phyloP scores from a whole-genome alignment of 2,888 invertebrate genomes.

The Hoplodrina ambigua region DNA sequence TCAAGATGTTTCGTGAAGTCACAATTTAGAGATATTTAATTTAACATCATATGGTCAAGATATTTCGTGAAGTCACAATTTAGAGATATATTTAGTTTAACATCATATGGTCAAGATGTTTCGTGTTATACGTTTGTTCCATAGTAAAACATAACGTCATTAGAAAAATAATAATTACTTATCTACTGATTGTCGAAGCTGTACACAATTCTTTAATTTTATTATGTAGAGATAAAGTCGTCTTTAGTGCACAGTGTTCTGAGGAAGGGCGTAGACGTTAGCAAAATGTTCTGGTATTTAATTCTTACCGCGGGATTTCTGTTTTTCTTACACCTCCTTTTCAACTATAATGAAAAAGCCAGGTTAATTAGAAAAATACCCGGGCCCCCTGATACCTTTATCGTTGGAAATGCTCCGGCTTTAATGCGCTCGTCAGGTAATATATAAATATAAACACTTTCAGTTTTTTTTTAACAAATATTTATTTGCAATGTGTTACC shows the following conservation, averaged over 20 bases:
- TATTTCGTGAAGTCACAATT: no score
- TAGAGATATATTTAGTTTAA: no score
- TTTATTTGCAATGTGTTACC: not conserved
- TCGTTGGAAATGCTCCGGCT: constrained; percentile 69
- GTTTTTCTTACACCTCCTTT: constrained; percentile 65
- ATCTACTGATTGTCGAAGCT: constrained; percentile 12
- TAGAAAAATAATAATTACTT: not conserved
- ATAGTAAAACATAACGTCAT: no score
- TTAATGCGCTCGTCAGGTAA: constrained; percentile 68
- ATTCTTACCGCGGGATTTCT: constrained; percentile 57
- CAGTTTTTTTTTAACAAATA: not conserved
- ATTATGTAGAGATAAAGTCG: constrained; percentile 3
- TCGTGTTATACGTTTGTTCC: not conserved
- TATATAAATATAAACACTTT: not conserved
- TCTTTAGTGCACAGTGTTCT: constrained; percentile 27
- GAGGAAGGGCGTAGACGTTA: constrained; percentile 18
- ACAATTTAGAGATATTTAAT: no score
- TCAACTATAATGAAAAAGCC: constrained; percentile 71
- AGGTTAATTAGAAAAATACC: constrained; percentile 70
- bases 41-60: no score
- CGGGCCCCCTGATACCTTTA: constrained; percentile 68
- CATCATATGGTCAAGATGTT: not conserved
- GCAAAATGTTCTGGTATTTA: constrained; percentile 66
- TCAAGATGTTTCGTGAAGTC: not conserved
- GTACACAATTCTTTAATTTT: not conserved